Percentiles rank a stretch among this genome's conserved stretches.
These are phyloP conservation scores for Troides aeacus DNA, from an alignment of 2,888 invertebrate genomes.

Conservation along the genomic window DNA sequence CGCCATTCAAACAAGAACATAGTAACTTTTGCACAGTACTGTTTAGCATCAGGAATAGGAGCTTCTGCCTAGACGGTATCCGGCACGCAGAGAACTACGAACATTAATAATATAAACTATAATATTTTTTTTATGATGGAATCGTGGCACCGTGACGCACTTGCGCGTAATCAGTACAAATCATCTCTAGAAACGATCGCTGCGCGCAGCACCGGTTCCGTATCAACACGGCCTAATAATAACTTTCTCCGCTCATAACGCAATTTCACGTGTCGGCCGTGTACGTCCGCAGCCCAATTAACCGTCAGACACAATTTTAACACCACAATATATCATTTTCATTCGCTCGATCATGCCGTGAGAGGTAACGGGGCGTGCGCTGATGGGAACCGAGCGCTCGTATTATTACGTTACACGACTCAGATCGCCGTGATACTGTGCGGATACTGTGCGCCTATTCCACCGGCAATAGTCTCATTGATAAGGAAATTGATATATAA, in stretches of 20 bases:
- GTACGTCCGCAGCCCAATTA: constrained; percentile 25
- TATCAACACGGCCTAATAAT: constrained; percentile 18
- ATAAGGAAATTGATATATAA: background rate
- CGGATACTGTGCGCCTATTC: constrained; percentile 6
- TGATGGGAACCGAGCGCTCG: constrained; percentile 26
- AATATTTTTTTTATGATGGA: constrained; percentile 10
- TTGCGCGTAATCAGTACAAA: constrained; percentile 9
- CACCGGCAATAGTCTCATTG: constrained; percentile 9
- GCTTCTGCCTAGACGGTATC: too few species aligned
- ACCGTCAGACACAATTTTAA: constrained; percentile 27
- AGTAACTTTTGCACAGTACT: too few species aligned
- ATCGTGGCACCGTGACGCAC: constrained; percentile 21
- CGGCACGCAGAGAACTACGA: too few species aligned
- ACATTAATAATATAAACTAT: background rate
- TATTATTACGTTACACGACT: constrained; percentile 16
- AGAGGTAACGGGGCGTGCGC: constrained; percentile 23
- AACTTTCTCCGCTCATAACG: constrained; percentile 24
- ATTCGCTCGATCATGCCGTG: constrained; percentile 18
- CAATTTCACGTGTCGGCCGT: constrained; percentile 24
- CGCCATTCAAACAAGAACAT: too few species aligned
- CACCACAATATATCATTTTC: constrained; percentile 30
- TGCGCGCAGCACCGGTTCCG: background rate
- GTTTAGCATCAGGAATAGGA: too few species aligned
- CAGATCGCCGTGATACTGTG: constrained; percentile 17
- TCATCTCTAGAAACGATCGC: constrained; percentile 11